Base-by-base conservation (phyloP, 2,797 vertebrate genomes). In the Margarornis squamiger region DNA sequence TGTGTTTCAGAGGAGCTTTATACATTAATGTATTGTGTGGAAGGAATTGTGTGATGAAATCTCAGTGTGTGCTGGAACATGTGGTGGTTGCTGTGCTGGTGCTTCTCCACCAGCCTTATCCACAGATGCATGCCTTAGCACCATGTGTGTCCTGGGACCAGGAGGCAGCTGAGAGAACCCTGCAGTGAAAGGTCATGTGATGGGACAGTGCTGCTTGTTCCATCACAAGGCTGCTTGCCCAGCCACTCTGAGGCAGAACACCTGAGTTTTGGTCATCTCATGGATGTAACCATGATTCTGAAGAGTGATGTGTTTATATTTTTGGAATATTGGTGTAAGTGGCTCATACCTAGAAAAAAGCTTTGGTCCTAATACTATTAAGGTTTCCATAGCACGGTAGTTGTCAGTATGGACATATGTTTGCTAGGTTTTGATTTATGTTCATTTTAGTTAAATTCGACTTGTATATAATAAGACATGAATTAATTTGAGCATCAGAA, bases 111-210 rank as follows among this genome's bases (percentile, higher is more conserved):
- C 41, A 38, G 49, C 61, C 39, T 62, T 2, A 2, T 36, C 13
- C 43, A 24, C 27, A 22, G 71, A 32, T 3, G 0, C 41, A 1
- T 8, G 10, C 3, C n/a, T 63, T 55, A 59, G 30, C 43, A 65
- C 24, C 0, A 0, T 0, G 0, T 0, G 0, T 15, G 13, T 30
- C 1, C 2, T 10, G 43, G 14, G 38, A 36, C 34, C 23, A 5
- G 48, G 30, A 19, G 39, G 20, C n/a, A 48, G 32, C 51, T 1
- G 0, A 41, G 54, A 8, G 14, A 18, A 9, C 21, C 22, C n/a
- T 58, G 29, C 0, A 0, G 2, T 70, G 38, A 17, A 32, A 55
- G 26, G 13, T 36, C 2, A 1, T 54, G 12, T 22, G 10, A 7
- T n/a, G 67, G n/a, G 27, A 39, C 36, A 45, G 24, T 15, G 19